Conservation (phyloP, 2,797 vertebrate species). For the Schizopygopsis pylzovi region DNA sequence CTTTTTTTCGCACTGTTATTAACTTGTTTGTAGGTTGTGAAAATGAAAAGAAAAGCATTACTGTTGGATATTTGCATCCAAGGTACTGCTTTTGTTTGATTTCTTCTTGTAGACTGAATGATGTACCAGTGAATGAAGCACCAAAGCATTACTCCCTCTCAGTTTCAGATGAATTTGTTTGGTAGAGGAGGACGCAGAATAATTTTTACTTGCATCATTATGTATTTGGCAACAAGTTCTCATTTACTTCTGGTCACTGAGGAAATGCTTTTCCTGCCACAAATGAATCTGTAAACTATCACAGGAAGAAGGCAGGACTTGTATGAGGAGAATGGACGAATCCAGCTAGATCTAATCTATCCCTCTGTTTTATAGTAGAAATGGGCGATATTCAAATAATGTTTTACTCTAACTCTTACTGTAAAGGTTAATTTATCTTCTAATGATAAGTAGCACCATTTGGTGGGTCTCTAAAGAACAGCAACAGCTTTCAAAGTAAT, state of each 20-base stretch:
- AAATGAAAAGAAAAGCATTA: no score
- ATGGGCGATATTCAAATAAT: no score
- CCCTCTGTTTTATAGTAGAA: neutral
- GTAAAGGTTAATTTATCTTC: neutral
- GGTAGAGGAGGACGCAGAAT: neutral
- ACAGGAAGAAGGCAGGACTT: slow-evolving; percentile 24
- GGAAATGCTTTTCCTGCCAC: slow-evolving; percentile 33
- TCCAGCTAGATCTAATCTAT: neutral
- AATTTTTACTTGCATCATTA: slow-evolving; percentile 1
- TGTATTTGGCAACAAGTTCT: slow-evolving; percentile 40
- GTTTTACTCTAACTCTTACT: neutral
- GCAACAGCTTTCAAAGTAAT: neutral
- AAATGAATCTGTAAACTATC: slow-evolving; percentile 12
- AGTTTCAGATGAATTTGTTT: no score
- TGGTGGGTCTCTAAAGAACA: neutral
- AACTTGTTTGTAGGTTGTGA: no score
- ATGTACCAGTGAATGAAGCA: no score
- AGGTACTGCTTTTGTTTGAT: no score
- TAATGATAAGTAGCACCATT: neutral
- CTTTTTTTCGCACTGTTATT: no score
- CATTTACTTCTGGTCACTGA: slow-evolving; percentile 10
- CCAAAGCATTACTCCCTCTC: no score
- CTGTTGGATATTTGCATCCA: no score
- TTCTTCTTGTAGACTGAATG: no score
- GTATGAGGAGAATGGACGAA: neutral